phyloP scores from a whole-genome alignment of 2,797 vertebrate species.

The Periophthalmus magnuspinnatus region DNA sequence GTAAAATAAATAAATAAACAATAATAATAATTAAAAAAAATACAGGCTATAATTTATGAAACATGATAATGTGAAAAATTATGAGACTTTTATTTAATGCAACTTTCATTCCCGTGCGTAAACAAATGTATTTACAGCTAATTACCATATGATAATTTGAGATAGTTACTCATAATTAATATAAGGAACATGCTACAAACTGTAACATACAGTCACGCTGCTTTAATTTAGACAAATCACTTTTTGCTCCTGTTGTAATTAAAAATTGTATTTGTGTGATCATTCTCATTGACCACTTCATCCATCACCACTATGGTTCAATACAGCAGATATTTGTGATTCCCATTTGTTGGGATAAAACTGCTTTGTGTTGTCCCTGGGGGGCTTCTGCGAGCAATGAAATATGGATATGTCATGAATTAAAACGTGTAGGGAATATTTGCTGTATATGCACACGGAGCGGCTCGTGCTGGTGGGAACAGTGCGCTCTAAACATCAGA shows the following conservation, averaged over 20 bases:
- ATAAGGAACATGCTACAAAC: not conserved
- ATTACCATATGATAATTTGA: not conserved
- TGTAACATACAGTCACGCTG: constrained; percentile 23
- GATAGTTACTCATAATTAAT: not conserved
- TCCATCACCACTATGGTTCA: constrained; percentile 55
- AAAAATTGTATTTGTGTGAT: constrained; percentile 60
- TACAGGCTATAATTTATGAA: not conserved
- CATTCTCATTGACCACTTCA: constrained; percentile 59
- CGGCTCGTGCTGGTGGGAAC: constrained; percentile 33
- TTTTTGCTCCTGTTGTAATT: constrained; percentile 51
- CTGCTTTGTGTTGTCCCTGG: constrained; percentile 46
- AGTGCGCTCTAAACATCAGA: constrained; percentile 53
- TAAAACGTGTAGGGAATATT: constrained; percentile 55
- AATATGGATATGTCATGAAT: constrained; percentile 63
- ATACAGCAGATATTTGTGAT: constrained; percentile 50
- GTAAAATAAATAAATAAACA: too few relatives aligned
- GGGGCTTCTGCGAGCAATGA: constrained; percentile 48
- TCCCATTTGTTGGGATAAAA: constrained; percentile 52
- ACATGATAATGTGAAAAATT: not conserved
- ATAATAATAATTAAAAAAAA: not conserved
- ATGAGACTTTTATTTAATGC: not conserved
- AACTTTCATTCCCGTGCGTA: not conserved
- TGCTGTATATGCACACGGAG: constrained; percentile 47
- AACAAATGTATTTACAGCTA: constrained; percentile 2
- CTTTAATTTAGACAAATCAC: constrained; percentile 52